Base-by-base conservation (phyloP, 2,888 invertebrate species). In the Macrophya annulata region DNA sequence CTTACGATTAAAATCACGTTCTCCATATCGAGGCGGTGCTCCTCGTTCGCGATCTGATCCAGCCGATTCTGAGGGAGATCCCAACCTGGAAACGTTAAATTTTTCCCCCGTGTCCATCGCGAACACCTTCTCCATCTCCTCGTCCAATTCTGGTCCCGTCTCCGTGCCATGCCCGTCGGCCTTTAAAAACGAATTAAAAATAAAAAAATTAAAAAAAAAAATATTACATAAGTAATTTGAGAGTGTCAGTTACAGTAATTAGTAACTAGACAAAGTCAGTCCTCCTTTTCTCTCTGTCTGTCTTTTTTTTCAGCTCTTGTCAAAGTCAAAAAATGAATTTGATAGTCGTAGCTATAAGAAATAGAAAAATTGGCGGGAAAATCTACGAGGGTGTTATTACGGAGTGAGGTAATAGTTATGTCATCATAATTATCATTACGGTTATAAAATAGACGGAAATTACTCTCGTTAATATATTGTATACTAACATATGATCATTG, bases 71-170 rank as follows among this genome's bases (percentile, higher is more conserved):
- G 92, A 91, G 76, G 92, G 91, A 76, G 93, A 91, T 88, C 94
- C 94, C 87, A 95, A 93, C 85, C 94, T 94, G 90, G 95, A 94
- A 92, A 96, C 94, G 94, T 96, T 95, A 94, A 96, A 96, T 90
- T 95, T 94, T 90, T 95, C 94, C 87, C 94, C 93, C 88, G 95
- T 95, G 84, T 93, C 93, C 94, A 96, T 96, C 93, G 96, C 97
- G 93, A 98, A 97, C 91, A 97, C 97, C 93, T 97, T 97, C 91
- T 97, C 97, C 96, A 97, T 97, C 95, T 97, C 98, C 93, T 97
- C 97, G 94, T 98, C 97, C 94, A 98, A 94, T 89, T 96, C 96
- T 89, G 97, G 95, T 93, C 96, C 96, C 93, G 94, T 93, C 91
- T 94, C 96, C 95, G 92, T 94, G 94, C 94, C 95, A 94, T 94